Percentiles rank a stretch among this genome's conserved stretches.
Conservation (phyloP, 2,888 invertebrate species). For the Mesorhabditis belari region DNA sequence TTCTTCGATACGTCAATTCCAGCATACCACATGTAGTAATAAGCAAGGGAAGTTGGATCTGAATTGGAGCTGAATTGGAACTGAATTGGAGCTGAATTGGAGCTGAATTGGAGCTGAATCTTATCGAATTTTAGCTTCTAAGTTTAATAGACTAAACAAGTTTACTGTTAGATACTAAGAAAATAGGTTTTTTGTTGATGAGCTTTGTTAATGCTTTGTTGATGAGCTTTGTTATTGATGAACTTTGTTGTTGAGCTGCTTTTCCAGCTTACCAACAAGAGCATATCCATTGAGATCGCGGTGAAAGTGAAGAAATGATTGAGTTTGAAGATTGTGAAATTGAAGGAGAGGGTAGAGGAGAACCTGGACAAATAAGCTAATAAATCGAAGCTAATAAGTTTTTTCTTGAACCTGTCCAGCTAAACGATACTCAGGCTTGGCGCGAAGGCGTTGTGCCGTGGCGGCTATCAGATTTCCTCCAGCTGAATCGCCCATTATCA, state of each 20-base stretch:
- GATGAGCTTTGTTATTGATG: no score
- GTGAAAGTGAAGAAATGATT: slow-evolving; percentile 41
- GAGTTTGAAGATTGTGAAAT: slow-evolving; percentile 52
- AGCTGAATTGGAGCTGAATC: no score
- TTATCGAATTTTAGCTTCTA: no score
- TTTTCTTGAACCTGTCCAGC: slow-evolving; percentile 26
- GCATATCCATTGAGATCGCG: slow-evolving; percentile 29
- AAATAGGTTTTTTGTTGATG: no score
- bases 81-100: no score
- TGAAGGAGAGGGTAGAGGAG: slow-evolving; percentile 54
- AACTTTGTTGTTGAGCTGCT: no score
- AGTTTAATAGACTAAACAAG: no score
- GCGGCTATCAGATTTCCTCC: slow-evolving; percentile 43
- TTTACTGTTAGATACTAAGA: no score
- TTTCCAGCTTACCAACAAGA: slow-evolving; percentile 36
- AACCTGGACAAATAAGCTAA: no score
- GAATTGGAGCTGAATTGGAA: background rate
- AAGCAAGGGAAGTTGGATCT: slow-evolving; percentile 36
- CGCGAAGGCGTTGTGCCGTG: slow-evolving; percentile 20
- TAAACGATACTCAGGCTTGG: slow-evolving; percentile 13
- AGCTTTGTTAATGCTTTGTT: no score
- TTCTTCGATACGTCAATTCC: slow-evolving; percentile 21
- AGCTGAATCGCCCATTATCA: slow-evolving; percentile 47
- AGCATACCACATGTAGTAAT: slow-evolving; percentile 39
- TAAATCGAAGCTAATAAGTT: no score